phyloP scores from a whole-genome alignment of 2,797 vertebrate genomes.

The Nannoperca obscura region DNA sequence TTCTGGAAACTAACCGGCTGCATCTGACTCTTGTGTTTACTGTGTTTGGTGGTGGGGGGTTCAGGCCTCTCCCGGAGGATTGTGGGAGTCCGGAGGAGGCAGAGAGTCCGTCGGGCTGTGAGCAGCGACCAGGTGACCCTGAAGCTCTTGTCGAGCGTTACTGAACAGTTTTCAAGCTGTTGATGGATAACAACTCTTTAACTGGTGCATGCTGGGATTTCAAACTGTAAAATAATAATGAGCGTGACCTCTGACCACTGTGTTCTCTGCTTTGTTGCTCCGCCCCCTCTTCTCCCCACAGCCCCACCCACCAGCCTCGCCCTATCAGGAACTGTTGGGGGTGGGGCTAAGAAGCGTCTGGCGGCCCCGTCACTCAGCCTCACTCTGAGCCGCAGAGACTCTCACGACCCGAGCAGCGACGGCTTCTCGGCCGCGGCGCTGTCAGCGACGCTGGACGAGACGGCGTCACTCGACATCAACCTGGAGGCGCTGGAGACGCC shows the following conservation, averaged over 20 bases:
- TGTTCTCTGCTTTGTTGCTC: neutral
- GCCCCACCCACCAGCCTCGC: conserved; percentile 81
- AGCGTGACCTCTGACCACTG: neutral
- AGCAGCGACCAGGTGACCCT: conserved; percentile 64
- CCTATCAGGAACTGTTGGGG: conserved; percentile 71
- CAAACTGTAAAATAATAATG: no score
- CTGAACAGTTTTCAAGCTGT: no score
- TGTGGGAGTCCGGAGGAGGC: conserved; percentile 62
- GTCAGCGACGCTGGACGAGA: conserved; percentile 54
- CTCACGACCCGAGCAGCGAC: conserved; percentile 59
- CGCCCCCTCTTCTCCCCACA: conserved; percentile 8
- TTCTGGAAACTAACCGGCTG: neutral
- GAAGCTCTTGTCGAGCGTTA: no score
- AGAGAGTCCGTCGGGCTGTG: conserved; percentile 41
- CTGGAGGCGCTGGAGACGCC: conserved; percentile 90
- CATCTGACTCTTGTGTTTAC: neutral
- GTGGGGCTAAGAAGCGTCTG: conserved; percentile 84
- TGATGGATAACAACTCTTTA: no score
- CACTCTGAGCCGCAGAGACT: conserved; percentile 70
- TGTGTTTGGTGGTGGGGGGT: neutral
- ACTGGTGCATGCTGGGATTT: no score
- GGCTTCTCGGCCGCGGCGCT: conserved; percentile 59
- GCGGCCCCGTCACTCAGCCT: conserved; percentile 80
- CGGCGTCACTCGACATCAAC: conserved; percentile 83
- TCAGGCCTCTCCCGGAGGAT: conserved; percentile 82